Conservation (phyloP, 2,888 invertebrate genomes). For the Hirtodrosophila cameraria region DNA sequence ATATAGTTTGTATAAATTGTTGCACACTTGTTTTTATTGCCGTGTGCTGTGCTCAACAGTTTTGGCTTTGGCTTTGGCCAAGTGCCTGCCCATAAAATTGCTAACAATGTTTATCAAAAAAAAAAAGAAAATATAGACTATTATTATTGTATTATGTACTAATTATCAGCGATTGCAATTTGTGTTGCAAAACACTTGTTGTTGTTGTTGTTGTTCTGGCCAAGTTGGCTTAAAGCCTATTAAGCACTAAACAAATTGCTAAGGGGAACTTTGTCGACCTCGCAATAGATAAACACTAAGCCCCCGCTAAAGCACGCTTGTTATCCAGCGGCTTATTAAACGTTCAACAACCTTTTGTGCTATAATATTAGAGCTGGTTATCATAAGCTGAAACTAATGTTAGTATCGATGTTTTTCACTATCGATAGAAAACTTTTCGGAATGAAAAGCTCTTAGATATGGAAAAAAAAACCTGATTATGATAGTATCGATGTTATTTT, state of each 20-base stretch:
- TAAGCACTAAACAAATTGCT: not conserved
- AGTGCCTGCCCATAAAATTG: constrained; percentile 38
- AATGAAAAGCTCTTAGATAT: too few species aligned
- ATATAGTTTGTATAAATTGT: not conserved
- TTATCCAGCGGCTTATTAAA: constrained; percentile 11
- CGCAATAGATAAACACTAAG: not conserved
- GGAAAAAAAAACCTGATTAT: too few species aligned
- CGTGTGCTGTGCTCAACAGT: constrained; percentile 5
- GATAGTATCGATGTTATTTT: too few species aligned
- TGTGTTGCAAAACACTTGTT: constrained; percentile 22
- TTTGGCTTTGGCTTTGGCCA: constrained; percentile 10
- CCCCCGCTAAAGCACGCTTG: not conserved
- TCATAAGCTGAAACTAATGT: too few species aligned
- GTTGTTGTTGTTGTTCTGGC: too few species aligned
- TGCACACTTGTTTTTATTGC: constrained; percentile 13
- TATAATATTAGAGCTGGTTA: not conserved
- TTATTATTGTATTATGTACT: constrained; percentile 35
- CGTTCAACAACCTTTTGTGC: constrained; percentile 61
- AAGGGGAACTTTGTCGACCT: not conserved
- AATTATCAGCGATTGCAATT: constrained; percentile 53
- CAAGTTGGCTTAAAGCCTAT: too few species aligned
- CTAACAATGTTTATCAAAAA: constrained; percentile 10
- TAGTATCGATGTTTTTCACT: too few species aligned
- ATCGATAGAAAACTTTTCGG: too few species aligned
- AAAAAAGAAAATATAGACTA: constrained; percentile 10